phyloP scores from a whole-genome alignment of 2,113 vertebrate genomes.

The Pedetes capensis region DNA sequence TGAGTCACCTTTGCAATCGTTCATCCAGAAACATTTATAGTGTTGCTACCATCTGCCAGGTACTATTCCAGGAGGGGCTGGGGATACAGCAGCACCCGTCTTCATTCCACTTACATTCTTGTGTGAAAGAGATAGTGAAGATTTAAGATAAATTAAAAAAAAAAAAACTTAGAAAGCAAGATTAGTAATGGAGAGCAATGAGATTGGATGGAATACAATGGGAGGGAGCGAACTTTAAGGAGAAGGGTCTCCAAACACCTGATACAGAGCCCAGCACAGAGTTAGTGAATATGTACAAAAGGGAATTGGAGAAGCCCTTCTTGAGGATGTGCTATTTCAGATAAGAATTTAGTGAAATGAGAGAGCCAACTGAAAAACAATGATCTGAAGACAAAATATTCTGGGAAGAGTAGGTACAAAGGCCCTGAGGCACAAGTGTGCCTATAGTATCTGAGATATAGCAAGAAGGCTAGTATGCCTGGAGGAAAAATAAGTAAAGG shows the following conservation, averaged over 20 bases:
- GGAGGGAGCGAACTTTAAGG: neutral
- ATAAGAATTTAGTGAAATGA: neutral
- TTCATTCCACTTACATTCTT: neutral
- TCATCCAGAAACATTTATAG: neutral
- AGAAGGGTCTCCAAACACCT: accelerated
- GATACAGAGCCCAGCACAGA: neutral
- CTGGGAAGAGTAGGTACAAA: neutral
- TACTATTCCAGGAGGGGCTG: neutral
- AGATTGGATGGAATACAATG: neutral
- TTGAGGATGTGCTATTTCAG: neutral
- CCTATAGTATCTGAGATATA: neutral
- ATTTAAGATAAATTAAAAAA: neutral
- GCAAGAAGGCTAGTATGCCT: neutral
- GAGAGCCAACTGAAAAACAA: neutral
- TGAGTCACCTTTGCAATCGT: neutral
- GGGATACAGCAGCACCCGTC: neutral
- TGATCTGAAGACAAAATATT: neutral
- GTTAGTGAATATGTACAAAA: neutral
- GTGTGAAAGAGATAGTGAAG: neutral
- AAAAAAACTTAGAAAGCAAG: neutral
- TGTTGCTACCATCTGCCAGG: neutral
- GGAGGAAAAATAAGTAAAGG: neutral
- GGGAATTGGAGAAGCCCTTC: neutral
- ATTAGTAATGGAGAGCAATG: neutral
- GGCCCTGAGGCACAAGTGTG: neutral